Base-by-base conservation (phyloP, 2,888 invertebrate species). In the Drosophila nr. fundita region DNA sequence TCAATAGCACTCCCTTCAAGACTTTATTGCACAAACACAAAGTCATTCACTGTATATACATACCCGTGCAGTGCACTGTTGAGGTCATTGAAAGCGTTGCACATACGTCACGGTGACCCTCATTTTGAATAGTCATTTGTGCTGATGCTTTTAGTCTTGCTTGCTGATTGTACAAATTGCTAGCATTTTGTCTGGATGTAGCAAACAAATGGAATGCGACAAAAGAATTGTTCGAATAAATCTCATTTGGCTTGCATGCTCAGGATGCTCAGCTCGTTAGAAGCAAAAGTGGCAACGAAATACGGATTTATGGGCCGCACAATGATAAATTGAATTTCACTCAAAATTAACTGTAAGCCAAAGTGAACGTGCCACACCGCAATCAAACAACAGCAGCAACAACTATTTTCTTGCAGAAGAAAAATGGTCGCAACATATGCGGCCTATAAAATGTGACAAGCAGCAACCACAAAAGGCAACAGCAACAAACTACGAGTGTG, bases 281-380 rank as follows among this genome's bases (percentile, higher is more conserved):
- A 40, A 52, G 50, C 32, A 50, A 54, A 60, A 53, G 60, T 61
- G 58, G 68, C 61, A 73, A 65, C 73, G 57, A 76, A 88, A 84
- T 89, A 58, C 73, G 82, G 89, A 89, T 89, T 89, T 85, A 89
- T 84, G 85, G 71, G 76, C 78, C 68, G 79, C 88, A 70, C 87
- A 84, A 80, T 86, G 88, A 89, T 89, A 86, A 86, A 86, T 86
- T 89, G 86, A 87, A 89, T 86, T 89, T 82, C 82, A 80, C 74
- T 87, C 80, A 87, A 87, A 89, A 86, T 86, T 87, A 86, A 86
- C 89, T 89, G 83, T 80, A 82, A 84, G 87, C 80, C 87, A 68
- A 70, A 72, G 77, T 67, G 75, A 89, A 83, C 84, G 89, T 89
- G 84, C 75, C 63, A 66, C 68, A 73, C 70, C 82, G 58, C 72